Evolutionary conservation across 2,797 vertebrate species (phyloP).

Genomic region (Sebastes aleutianus): DNA sequence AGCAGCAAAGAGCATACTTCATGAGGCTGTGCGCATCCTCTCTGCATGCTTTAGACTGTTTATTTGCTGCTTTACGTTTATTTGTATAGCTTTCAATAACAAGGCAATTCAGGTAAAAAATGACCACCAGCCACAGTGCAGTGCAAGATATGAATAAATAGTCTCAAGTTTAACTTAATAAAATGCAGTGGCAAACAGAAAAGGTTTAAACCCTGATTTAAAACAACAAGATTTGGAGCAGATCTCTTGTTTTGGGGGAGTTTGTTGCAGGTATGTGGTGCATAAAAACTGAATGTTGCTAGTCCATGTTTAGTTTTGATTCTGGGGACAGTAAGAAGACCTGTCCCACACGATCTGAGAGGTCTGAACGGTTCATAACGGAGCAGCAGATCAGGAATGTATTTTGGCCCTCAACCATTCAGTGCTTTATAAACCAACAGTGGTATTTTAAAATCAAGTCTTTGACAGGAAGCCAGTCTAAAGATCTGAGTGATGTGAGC

Average conservation of each 20-base stretch:
- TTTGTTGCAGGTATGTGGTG: not conserved
- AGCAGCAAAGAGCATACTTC: not conserved
- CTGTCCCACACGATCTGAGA: not conserved
- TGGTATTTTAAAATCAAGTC: not conserved
- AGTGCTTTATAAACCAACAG: not conserved
- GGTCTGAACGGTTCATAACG: not conserved
- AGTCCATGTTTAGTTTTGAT: not conserved
- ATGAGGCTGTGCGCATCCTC: not conserved
- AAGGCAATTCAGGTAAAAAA: not conserved
- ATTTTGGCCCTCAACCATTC: not conserved
- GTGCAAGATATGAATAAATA: not conserved
- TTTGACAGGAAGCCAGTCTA: not conserved
- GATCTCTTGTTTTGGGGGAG: not conserved
- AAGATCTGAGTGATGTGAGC: not conserved
- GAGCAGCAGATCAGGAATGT: not conserved
- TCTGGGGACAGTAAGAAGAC: not conserved
- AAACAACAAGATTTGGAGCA: not conserved
- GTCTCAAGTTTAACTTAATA: not conserved
- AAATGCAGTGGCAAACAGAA: not conserved
- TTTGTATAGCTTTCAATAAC: not conserved
- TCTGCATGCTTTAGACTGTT: not conserved
- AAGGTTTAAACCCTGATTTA: not conserved
- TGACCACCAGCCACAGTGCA: not conserved
- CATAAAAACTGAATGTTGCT: not conserved
- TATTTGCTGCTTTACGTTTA: not conserved